Evolutionary conservation across 2,888 invertebrate genomes (phyloP).

Genomic region (Aspidiotus rigidus): DNA sequence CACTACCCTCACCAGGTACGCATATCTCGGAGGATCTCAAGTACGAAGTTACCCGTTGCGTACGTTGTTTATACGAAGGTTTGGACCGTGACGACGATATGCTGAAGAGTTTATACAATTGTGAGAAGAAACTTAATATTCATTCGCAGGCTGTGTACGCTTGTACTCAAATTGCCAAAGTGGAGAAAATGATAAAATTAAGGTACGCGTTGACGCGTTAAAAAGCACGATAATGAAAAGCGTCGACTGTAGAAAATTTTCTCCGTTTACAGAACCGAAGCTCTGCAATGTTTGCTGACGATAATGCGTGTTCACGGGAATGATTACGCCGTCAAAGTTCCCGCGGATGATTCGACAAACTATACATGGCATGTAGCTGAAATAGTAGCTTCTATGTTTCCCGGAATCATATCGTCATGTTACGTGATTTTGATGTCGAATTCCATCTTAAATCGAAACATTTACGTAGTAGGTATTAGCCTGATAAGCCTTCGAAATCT

Average conservation of each 20-base stretch:
- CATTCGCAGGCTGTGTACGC: slow-evolving; percentile 22
- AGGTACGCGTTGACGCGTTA: slow-evolving; percentile 3
- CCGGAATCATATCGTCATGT: slow-evolving; percentile 18
- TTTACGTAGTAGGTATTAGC: slow-evolving; percentile 15
- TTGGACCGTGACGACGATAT: neutral
- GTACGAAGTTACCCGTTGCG: slow-evolving; percentile 16
- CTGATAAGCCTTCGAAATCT: too few relatives aligned
- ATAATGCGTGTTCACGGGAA: slow-evolving; percentile 15
- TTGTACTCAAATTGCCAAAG: slow-evolving; percentile 15
- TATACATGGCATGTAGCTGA: slow-evolving; percentile 11
- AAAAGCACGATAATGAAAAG: neutral
- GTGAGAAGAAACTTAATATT: neutral
- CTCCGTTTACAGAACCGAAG: slow-evolving; percentile 2
- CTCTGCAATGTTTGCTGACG: slow-evolving; percentile 18
- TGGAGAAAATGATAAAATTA: slow-evolving; percentile 19
- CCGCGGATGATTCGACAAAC: neutral
- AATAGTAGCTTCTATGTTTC: slow-evolving; percentile 16
- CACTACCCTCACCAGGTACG: too few relatives aligned
- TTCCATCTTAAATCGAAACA: slow-evolving; percentile 14
- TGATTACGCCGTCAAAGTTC: slow-evolving; percentile 3
- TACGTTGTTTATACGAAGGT: slow-evolving; percentile 10
- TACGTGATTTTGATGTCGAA: slow-evolving; percentile 8
- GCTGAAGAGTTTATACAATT: slow-evolving; percentile 14
- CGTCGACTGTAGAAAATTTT: neutral
- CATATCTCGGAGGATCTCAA: slow-evolving; percentile 18